Conservation (phyloP, 2,113 vertebrate species). For the Gorsachius goisagi region DNA sequence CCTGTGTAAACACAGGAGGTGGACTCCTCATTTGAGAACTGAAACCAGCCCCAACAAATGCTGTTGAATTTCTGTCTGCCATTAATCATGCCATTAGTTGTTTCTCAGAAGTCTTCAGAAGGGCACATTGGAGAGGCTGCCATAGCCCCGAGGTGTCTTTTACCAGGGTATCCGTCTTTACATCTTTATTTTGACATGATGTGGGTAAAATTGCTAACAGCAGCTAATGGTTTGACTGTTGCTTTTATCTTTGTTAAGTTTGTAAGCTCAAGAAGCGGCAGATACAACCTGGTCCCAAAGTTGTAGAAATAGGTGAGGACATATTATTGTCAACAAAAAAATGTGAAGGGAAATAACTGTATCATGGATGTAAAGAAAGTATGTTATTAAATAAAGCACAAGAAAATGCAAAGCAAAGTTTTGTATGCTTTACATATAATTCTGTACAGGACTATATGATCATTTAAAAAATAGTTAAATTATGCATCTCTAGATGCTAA, state of each 20-base stretch:
- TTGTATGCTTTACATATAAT: background rate
- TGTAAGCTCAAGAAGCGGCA: background rate
- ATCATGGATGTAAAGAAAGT: background rate
- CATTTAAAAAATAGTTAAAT: background rate
- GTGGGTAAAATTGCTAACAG: background rate
- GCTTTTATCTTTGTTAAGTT: background rate
- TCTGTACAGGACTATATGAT: background rate
- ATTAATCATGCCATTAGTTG: background rate
- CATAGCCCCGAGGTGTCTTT: background rate
- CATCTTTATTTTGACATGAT: background rate
- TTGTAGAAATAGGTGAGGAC: background rate
- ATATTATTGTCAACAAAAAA: too few species aligned
- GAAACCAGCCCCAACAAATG: background rate
- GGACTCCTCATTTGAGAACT: background rate
- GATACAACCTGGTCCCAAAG: background rate
- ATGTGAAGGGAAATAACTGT: accelerated
- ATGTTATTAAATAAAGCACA: background rate
- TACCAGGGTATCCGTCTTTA: background rate
- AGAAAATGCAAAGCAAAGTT: background rate
- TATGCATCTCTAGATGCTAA: background rate
- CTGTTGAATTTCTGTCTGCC: background rate
- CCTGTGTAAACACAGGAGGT: background rate
- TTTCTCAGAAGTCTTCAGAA: background rate
- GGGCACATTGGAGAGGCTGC: background rate
- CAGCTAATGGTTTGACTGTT: background rate